Base-by-base conservation (phyloP, 1,140 invertebrate genomes). In the Brachionus koreanus region DNA sequence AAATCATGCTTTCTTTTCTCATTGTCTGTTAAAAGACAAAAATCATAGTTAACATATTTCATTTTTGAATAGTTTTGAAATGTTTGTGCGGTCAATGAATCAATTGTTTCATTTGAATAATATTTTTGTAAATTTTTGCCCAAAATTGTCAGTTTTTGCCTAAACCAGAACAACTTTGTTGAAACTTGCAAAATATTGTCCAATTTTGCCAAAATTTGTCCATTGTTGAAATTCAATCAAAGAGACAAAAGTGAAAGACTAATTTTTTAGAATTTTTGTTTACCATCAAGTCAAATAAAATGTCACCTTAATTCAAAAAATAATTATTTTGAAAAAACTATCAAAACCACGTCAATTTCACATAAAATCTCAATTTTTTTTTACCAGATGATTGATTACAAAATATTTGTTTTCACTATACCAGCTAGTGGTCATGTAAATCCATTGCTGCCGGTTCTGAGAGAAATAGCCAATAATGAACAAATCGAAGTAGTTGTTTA, bases 391-490 rank as follows among this genome's bases (percentile, higher is more conserved):
- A 42, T 12, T 12, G 29, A 46, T 3, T 33, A 46, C 12, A 74
- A 74, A 46, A 74, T 74, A 35, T 74, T 74, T 49, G 69, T 74
- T 2, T 74, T 74, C 25, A 46, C 39, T 13, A 46, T 74, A 12
- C 69, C 69, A 5, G 69, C 69, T 3, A 29, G 12, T 46, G 69
- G 69, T 10, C 69, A 74, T 35, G 43, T 74, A 33, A 74, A 74
- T 46, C 69, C 69, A 12, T 74, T 74, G 25, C 16, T 43, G 23
- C 69, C 69, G 33, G 69, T 74, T 13, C 46, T 74, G 25, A 74
- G 43, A 25, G 69, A 74, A 74, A 25, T 74, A 42, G 7, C 3
- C 16, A 74, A 74, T 29, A 25, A 46, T 46, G 6, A 43, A 43
- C 5, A 74, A 4, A 74, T 74, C 6, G 69, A 74, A 74, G 12